Conservation (phyloP, 35 echinoderm and acorn worm species). For the Apostichopus parvimensis region DNA sequence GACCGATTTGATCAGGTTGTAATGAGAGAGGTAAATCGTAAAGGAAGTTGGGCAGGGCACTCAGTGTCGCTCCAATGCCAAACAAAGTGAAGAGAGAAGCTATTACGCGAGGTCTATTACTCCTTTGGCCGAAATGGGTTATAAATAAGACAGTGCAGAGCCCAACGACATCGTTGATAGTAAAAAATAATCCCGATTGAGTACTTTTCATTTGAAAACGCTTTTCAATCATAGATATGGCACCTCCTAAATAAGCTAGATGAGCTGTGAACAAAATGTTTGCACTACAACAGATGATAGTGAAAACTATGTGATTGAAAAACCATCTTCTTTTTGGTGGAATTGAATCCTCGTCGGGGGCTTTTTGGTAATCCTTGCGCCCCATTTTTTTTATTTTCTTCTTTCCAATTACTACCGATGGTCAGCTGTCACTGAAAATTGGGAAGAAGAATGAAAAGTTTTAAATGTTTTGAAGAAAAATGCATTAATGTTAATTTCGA, state of each 20-base stretch:
- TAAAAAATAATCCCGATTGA: slow-evolving; percentile 49
- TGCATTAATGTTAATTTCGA: too few species aligned
- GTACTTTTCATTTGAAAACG: slow-evolving; percentile 62
- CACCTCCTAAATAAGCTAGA: slow-evolving; percentile 33
- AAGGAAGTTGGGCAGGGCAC: slow-evolving; percentile 36
- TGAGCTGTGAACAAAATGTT: slow-evolving; percentile 23
- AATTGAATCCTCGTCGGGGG: background rate
- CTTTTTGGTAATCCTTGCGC: background rate
- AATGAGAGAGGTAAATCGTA: slow-evolving; percentile 19
- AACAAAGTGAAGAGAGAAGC: background rate
- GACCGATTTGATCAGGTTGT: background rate
- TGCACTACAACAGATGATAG: slow-evolving; percentile 7
- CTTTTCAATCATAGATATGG: slow-evolving; percentile 49
- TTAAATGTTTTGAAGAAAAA: too few species aligned
- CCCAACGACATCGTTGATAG: slow-evolving; percentile 44
- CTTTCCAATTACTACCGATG: too few species aligned
- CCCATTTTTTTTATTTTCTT: too few species aligned
- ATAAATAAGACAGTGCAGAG: slow-evolving; percentile 45
- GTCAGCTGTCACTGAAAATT: too few species aligned
- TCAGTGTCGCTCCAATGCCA: background rate
- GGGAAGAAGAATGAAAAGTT: too few species aligned
- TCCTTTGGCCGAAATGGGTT: slow-evolving; percentile 50
- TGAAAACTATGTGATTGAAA: slow-evolving; percentile 45
- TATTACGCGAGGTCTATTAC: slow-evolving; percentile 44
- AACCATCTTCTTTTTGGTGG: background rate